Evolutionary conservation across 2,888 invertebrate species (phyloP).

Genomic region (Diogma glabrata): DNA sequence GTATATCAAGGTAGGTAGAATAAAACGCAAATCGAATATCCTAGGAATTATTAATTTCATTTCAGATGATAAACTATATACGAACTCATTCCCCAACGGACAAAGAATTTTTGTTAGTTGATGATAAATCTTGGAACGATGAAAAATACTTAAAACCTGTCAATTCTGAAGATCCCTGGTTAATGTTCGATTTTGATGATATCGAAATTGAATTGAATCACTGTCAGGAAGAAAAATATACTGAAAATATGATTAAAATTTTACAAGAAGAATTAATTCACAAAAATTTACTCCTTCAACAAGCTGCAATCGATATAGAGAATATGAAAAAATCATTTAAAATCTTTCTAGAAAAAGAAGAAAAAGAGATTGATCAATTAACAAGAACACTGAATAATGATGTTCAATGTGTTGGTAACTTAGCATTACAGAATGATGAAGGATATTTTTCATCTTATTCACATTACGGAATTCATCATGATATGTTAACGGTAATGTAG

Average conservation of each 20-base stretch:
- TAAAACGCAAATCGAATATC: neutral
- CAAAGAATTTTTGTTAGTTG: conserved; percentile 42
- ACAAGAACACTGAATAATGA: conserved; percentile 15
- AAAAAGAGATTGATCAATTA: neutral
- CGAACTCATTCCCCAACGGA: conserved; percentile 47
- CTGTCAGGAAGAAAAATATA: neutral
- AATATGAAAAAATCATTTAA: conserved; percentile 28
- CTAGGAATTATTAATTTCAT: conserved; percentile 19
- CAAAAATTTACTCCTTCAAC: conserved; percentile 44
- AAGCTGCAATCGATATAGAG: conserved; percentile 38
- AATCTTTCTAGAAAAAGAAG: conserved; percentile 23
- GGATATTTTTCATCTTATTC: conserved; percentile 75
- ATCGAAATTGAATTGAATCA: conserved; percentile 23
- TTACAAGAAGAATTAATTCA: conserved; percentile 33
- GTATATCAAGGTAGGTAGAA: conserved; percentile 47
- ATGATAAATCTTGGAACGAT: conserved; percentile 53
- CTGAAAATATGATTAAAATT: too few species aligned
- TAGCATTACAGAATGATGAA: conserved; percentile 54
- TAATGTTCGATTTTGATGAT: conserved; percentile 42
- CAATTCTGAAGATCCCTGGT: conserved; percentile 61
- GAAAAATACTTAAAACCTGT: conserved; percentile 69
- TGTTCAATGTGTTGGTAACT: conserved; percentile 36
- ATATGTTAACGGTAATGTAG: conserved; percentile 90
- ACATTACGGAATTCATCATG: conserved; percentile 85
- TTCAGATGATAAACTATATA: conserved; percentile 62